These are phyloP conservation scores for Moxostoma hubbsi DNA, from an alignment of 2,797 vertebrate species.

Conservation along the genomic window DNA sequence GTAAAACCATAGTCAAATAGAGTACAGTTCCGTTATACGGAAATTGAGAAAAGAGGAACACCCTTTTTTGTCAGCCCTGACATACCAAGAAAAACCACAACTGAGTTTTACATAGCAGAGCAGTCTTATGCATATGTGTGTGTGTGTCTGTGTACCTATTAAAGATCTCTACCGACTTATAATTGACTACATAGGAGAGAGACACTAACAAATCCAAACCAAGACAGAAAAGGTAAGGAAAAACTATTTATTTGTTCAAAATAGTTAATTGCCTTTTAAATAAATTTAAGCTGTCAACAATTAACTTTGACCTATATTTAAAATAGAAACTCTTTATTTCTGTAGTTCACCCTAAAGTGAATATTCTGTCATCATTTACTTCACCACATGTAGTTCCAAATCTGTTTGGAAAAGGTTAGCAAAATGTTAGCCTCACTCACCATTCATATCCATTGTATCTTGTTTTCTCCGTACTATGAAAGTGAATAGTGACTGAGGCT, in stretches of 20 bases:
- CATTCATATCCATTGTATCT: too few species aligned
- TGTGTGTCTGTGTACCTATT: not conserved
- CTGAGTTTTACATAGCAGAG: conserved; percentile 1
- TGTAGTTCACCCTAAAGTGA: too few species aligned
- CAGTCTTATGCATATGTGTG: conserved; percentile 27
- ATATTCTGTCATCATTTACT: too few species aligned
- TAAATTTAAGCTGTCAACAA: not conserved
- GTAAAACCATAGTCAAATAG: conserved; percentile 55
- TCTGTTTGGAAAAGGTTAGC: too few species aligned
- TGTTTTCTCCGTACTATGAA: too few species aligned
- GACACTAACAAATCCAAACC: not conserved
- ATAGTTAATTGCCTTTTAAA: not conserved
- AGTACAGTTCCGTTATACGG: conserved; percentile 76
- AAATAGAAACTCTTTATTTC: too few species aligned
- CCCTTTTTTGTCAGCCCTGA: conserved; percentile 63
- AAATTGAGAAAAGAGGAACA: conserved; percentile 78
- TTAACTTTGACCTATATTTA: too few species aligned
- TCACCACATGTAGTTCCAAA: too few species aligned
- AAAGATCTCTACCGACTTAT: not conserved
- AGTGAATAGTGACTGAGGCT: too few species aligned
- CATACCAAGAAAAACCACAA: conserved; percentile 59
- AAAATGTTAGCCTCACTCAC: too few species aligned
- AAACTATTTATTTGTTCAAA: not conserved
- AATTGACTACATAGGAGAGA: not conserved
- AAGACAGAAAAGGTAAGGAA: conserved; percentile 24